Evolutionary conservation across 2,797 vertebrate species (phyloP), one percentile per base, ranked within the genome.

Genomic region (Chlorospingus flavigularis): DNA sequence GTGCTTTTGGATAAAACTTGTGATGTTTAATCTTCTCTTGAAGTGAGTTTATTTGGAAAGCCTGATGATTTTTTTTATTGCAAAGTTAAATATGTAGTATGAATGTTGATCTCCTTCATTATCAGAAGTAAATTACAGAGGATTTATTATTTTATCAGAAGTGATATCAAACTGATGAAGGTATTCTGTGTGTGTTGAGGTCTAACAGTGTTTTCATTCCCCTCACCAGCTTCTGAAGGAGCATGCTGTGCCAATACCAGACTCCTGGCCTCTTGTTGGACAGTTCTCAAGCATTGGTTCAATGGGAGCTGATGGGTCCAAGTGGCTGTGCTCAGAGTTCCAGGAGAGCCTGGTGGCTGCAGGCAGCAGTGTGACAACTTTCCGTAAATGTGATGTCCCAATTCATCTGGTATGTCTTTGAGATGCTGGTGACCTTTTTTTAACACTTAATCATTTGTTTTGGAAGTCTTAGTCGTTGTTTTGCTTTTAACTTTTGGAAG

Each of bases 261-360:
- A 99, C 39, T 86, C 72, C 35, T 99, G 99, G 99, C 98, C 99
- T 3, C 72, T 99, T 45, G 96, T 99, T 88, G 99, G 98, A 19
- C 99, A 99, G 96, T 99, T 99, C 95, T 99, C 99, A 73, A 99
- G 99, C 97, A 99, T 99, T 1, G 99, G 99, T 58, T 99, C 99
- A 5, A 92, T 99, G 98, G 99, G 99, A 76, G 76, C 97, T 62
- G 99, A 99, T 86, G 98, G 98, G 47, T 99, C 98, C 71, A 99
- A 99, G 67, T 99, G 99, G 99, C 92, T 99, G 84, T 98, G 98
- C 39, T 98, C 98, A 0, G 99, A 99, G 95, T 99, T 99, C 97
- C 98, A 98, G 93, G 98, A 98, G 73, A 99, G 99, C 47, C 91
- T 99, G 92, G 98, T 96, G 63, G 98, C 98, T 0, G 93, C 98